phyloP scores from a whole-genome alignment of 2,888 invertebrate species.

The Rhamphomyia laevipes region DNA sequence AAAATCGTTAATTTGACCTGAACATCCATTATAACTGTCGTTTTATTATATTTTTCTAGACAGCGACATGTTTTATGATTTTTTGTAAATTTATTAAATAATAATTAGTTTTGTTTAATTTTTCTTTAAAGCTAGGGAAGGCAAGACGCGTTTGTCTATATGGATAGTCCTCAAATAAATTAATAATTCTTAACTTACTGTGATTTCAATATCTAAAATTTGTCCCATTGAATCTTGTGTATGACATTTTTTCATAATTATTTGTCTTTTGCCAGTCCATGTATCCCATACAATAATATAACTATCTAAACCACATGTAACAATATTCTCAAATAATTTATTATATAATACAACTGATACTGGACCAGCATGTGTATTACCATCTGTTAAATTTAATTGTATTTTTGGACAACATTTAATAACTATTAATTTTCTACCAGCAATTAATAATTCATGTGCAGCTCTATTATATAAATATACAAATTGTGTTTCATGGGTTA shows the following conservation, averaged over 20 bases:
- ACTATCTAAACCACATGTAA: conserved; percentile 69
- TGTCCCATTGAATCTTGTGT: conserved; percentile 45
- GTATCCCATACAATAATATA: conserved; percentile 76
- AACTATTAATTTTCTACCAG: conserved; percentile 50
- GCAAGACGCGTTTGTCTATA: conserved; percentile 46
- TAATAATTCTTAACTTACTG: too few relatives aligned
- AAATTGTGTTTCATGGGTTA: conserved; percentile 49
- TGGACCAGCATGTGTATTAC: conserved; percentile 55
- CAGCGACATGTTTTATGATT: too few relatives aligned
- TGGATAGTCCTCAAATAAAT: conserved; percentile 34
- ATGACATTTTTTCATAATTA: conserved; percentile 54
- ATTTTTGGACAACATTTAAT: conserved; percentile 53
- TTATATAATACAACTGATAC: conserved; percentile 67
- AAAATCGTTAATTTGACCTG: too few relatives aligned
- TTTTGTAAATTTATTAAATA: conserved; percentile 58
- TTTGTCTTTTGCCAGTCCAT: conserved; percentile 53
- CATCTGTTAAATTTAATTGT: conserved; percentile 57
- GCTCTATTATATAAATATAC: conserved; percentile 52
- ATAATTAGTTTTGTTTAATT: conserved; percentile 68
- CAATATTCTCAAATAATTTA: conserved; percentile 57
- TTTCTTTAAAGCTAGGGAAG: conserved; percentile 66
- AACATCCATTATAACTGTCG: too few relatives aligned
- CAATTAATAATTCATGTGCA: conserved; percentile 54
- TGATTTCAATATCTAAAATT: conserved; percentile 28
- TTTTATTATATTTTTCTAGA: too few relatives aligned